Evolutionary conservation across 2,888 invertebrate genomes (phyloP).

Genomic region (Sarcophaga rosellei): DNA sequence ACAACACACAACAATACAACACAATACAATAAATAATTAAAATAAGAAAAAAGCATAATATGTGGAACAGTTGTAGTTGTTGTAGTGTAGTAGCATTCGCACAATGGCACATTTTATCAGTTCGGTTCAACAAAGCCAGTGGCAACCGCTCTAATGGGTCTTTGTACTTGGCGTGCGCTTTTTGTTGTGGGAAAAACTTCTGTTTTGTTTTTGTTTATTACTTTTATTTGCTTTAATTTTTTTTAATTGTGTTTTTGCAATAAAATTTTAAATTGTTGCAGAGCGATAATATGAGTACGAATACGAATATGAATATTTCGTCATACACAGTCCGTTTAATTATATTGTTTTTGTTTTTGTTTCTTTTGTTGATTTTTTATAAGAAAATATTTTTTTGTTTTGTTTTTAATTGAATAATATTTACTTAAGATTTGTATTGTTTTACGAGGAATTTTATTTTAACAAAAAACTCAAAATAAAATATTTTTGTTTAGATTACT

Average conservation of each 20-base stretch:
- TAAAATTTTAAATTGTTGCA: neutral
- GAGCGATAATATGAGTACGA: neutral
- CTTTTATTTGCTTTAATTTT: neutral
- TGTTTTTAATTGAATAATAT: too few species aligned
- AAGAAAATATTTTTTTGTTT: too few species aligned
- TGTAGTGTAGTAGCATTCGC: neutral
- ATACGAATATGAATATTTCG: too few species aligned
- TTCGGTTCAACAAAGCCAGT: neutral
- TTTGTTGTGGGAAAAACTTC: constrained; percentile 24
- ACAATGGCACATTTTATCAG: constrained; percentile 17
- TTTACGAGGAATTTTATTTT: neutral
- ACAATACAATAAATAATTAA: too few species aligned
- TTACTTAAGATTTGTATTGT: neutral
- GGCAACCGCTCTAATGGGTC: neutral
- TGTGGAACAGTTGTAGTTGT: neutral
- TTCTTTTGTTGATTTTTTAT: too few species aligned
- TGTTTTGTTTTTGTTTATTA: neutral
- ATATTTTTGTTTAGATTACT: neutral
- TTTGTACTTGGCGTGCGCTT: constrained; percentile 37
- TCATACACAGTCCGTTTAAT: too few species aligned
- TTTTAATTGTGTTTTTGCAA: neutral
- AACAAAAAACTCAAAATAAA: neutral
- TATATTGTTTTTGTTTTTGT: too few species aligned
- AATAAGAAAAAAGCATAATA: neutral
- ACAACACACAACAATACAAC: too few species aligned